Percentiles rank a stretch among this genome's conserved stretches.
phyloP scores from a whole-genome alignment of 2,888 invertebrate species.

The Drosophila multiciliata region DNA sequence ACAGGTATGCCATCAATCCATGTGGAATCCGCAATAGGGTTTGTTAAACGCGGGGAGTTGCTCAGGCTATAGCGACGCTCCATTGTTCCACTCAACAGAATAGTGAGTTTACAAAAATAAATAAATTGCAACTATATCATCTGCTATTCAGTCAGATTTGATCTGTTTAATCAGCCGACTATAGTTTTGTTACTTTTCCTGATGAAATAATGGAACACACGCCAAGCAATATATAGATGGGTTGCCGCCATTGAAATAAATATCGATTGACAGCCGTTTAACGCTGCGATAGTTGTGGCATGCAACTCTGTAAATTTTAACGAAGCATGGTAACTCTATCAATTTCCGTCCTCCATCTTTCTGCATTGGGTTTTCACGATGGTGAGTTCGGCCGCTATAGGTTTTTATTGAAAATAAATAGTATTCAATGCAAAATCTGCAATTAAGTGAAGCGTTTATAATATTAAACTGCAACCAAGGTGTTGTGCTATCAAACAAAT shows the following conservation, averaged over 20 bases:
- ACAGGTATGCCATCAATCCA: conserved; percentile 73
- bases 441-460: conserved; percentile 16
- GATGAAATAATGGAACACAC: conserved; percentile 13
- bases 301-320: conserved; percentile 33
- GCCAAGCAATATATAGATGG: conserved; percentile 9
- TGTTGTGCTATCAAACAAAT: conserved; percentile 22
- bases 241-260: conserved; percentile 40
- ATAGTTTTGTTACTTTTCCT: neutral
- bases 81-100: conserved; percentile 54
- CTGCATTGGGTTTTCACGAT: conserved; percentile 84
- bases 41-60: conserved; percentile 66
- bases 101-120: neutral
- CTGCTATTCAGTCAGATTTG: neutral
- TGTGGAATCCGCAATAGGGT: conserved; percentile 83
- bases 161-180: neutral
- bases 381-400: conserved; percentile 80
- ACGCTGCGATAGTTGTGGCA: conserved; percentile 10
- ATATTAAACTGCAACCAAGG: conserved; percentile 6
- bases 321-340: conserved; percentile 75
- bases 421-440: conserved; percentile 45
- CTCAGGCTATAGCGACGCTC: conserved; percentile 78
- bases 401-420: conserved; percentile 51
- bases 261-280: conserved; percentile 29
- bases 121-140: neutral
- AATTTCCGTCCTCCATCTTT: conserved; percentile 85